Percentiles rank a stretch among this genome's conserved stretches.
Conservation (phyloP, 1,140 invertebrate genomes). For the Akabosia matsudoensis region DNA sequence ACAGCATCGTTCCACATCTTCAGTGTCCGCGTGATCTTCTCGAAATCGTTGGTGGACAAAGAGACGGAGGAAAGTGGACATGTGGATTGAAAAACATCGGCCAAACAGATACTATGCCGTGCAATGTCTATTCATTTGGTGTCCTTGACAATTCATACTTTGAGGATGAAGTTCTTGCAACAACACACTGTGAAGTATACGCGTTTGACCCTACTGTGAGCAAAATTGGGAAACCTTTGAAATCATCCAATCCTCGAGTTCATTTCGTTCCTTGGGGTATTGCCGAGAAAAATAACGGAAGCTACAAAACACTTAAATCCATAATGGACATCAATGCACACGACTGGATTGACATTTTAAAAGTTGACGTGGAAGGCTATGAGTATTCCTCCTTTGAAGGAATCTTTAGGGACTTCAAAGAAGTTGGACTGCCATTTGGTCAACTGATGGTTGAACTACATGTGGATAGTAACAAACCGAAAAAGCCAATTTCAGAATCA, state of each 20-base stretch:
- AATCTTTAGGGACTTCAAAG: conserved; percentile 24
- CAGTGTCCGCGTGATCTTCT: too few relatives aligned
- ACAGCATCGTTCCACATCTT: too few relatives aligned
- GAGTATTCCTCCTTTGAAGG: conserved; percentile 6
- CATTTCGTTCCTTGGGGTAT: conserved; percentile 16
- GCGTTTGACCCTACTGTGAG: conserved; percentile 25
- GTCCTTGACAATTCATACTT: conserved; percentile 21
- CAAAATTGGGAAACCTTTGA: background rate
- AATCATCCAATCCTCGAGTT: background rate
- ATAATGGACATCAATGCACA: conserved; percentile 2
- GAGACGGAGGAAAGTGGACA: conserved; percentile 1
- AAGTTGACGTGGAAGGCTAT: conserved; percentile 30
- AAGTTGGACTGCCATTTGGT: conserved; percentile 25
- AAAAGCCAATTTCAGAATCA: too few relatives aligned
- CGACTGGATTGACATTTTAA: conserved; percentile 29
- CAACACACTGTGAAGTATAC: conserved; percentile 27
- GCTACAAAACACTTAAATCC: background rate
- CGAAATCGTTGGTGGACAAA: background rate
- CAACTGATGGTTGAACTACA: conserved; percentile 36
- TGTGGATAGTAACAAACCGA: too few relatives aligned
- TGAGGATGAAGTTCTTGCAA: conserved; percentile 22
- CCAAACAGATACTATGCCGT: background rate
- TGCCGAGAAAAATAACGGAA: background rate
- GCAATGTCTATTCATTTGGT: conserved; percentile 33
- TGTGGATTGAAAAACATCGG: background rate